Percentiles rank a stretch among this genome's conserved stretches.
Evolutionary conservation across 2,888 invertebrate species (phyloP).

Genomic region (Cotesia congregata): DNA sequence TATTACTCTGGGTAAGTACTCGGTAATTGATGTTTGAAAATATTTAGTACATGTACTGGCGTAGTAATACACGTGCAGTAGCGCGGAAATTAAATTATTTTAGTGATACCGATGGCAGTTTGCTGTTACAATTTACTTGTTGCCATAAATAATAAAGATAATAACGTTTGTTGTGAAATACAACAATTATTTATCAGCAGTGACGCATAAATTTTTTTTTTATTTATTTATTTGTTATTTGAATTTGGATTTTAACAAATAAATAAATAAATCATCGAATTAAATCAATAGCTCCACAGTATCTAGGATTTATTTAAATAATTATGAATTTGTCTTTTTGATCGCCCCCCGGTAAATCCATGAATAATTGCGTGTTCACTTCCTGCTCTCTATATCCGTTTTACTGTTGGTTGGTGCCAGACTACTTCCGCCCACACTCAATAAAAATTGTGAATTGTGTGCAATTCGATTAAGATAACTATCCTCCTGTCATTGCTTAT

Average conservation of each 20-base stretch:
- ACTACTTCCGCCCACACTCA: conserved; percentile 54
- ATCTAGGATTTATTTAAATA: background rate
- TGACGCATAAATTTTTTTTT: background rate
- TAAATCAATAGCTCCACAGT: background rate
- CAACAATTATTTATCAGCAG: background rate
- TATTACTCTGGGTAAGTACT: conserved; percentile 10
- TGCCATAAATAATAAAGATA: conserved; percentile 6
- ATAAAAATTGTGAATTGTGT: conserved; percentile 52
- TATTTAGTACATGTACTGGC: conserved; percentile 9
- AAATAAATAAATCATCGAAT: background rate
- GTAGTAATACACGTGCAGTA: conserved; percentile 40
- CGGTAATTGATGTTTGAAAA: conserved; percentile 47
- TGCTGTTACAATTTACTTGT: conserved; percentile 8
- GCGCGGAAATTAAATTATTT: conserved; percentile 60
- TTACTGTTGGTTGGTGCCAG: conserved; percentile 44
- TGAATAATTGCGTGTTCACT: conserved; percentile 53
- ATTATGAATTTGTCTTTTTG: background rate
- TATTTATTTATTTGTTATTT: background rate
- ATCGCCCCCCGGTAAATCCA: conserved; percentile 47
- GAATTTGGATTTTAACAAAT: background rate
- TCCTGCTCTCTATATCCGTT: conserved; percentile 52
- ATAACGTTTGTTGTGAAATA: background rate
- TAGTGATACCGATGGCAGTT: conserved; percentile 50
- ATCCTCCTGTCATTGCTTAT: background rate
- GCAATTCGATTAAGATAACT: conserved; percentile 48